Base-by-base conservation (phyloP, 2,113 vertebrate species). In the Oriolus oriolus region DNA sequence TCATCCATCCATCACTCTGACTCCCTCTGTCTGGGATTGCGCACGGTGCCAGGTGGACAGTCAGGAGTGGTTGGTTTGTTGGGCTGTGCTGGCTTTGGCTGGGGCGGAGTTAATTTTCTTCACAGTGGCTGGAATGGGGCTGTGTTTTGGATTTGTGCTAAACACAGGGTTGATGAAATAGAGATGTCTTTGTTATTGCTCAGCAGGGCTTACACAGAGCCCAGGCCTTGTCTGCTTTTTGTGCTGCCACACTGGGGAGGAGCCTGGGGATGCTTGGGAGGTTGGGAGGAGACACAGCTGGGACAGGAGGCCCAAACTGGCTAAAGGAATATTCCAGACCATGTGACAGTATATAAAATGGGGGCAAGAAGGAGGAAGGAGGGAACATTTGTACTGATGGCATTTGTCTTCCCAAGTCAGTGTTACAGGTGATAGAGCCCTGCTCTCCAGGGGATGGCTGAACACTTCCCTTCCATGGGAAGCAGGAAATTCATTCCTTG, bases 191-290 rank as follows among this genome's bases (percentile, higher is more conserved):
- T 61, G 20, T 53, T 41, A 7, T 27, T 21, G 8, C n/a, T 61
- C n/a, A 41, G 54, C 30, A 41, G 30, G 11, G 11, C n/a, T 83
- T 27, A 15, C 21, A 13, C 41, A 31, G 47, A 61, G n/a, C n/a
- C 70, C 35, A n/a, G 30, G 17, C 11, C 30, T 69, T 42, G 41
- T 27, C 9, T 47, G 21, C 1, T 49, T 76, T 68, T 47, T 0
- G 0, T 54, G 2, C 4, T 31, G 21, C 17, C 39, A 30, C 0
- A 0, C 16, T 47, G 54, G 13, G 5, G 1, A 41, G 44, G 14
- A 3, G 8, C 3, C 15, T 31, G 17, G 20, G 17, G 5, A 6
- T 75, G 7, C 20, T 8, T 61, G 14, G 10, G 11, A 35, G 17
- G 16, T 0, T 76, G 61, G 24, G 30, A 76, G 24, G 26, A 5